Conservation (phyloP, 92 coral and sea anemone genomes). For the Montipora capitata region DNA sequence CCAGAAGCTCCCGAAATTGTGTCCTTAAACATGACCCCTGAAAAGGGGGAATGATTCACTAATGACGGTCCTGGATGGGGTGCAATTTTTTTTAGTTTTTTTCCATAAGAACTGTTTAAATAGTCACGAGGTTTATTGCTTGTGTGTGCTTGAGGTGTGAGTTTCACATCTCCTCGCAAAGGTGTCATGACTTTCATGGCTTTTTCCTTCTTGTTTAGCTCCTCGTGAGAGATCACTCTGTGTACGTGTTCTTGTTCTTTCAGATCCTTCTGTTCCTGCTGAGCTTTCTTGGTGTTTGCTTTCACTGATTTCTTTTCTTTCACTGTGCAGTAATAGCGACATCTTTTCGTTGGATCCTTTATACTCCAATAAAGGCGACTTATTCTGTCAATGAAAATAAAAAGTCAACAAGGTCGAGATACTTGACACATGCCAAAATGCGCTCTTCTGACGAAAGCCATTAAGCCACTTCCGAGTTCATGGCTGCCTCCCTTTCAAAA, state of each 20-base stretch:
- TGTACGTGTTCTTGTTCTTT: conserved; percentile 43
- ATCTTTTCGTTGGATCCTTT: conserved; percentile 89
- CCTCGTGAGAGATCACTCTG: conserved; percentile 79
- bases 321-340: conserved; percentile 84
- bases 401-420: not conserved
- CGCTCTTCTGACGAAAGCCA: too few species aligned
- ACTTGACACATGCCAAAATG: too few species aligned
- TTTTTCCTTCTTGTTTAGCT: conserved; percentile 53
- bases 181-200: conserved; percentile 35
- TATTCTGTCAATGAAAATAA: conserved; percentile 47
- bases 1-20: conserved; percentile 9
- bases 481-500: too few species aligned
- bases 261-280: conserved; percentile 41
- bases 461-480: too few species aligned
- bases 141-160: not conserved
- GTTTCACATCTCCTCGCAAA: conserved; percentile 21
- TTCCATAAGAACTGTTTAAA: conserved; percentile 42
- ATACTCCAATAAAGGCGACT: conserved; percentile 97
- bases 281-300: conserved; percentile 11
- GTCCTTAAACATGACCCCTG: conserved; percentile 32
- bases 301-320: conserved; percentile 57
- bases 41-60: conserved; percentile 16
- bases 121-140: conserved; percentile 22
- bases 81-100: conserved; percentile 39
- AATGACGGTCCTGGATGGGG: conserved; percentile 34